Evolutionary conservation across 2,888 invertebrate genomes (phyloP).

Genomic region (Trachelus stipa): DNA sequence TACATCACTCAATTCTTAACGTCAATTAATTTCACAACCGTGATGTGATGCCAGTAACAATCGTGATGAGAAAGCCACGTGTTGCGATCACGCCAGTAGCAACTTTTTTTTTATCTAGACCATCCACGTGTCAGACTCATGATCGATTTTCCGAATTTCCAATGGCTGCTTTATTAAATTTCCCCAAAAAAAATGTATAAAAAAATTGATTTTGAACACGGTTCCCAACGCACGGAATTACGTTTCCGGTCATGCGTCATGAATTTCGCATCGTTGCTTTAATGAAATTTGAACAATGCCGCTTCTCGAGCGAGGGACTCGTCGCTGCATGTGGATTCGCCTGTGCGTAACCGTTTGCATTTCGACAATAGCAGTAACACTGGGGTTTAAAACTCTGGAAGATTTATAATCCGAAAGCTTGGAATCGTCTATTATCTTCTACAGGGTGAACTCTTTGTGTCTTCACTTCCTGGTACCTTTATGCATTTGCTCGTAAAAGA

Average conservation of each 20-base stretch:
- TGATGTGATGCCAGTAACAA: no score
- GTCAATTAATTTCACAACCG: no score
- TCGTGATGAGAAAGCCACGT: no score
- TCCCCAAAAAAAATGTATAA: background rate
- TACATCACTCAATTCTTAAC: no score
- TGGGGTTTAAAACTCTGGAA: background rate
- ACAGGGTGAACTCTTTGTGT: background rate
- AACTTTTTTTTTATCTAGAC: no score
- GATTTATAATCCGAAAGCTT: background rate
- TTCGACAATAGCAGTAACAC: background rate
- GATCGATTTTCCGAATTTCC: background rate
- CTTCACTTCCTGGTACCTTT: background rate
- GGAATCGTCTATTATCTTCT: background rate
- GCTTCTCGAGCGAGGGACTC: background rate
- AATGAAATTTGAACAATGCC: background rate
- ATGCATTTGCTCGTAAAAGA: background rate
- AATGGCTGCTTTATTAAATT: background rate
- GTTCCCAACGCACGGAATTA: background rate
- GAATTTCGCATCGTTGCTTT: background rate
- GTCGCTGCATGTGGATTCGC: background rate
- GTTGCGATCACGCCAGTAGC: no score
- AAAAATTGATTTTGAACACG: background rate
- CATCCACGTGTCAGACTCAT: background rate
- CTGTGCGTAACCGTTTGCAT: background rate
- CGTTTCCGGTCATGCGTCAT: background rate